Evolutionary conservation across 1,140 invertebrate species (phyloP), one percentile per base, ranked within the genome.

Genomic region (Aphelenchoides fujianensis): DNA sequence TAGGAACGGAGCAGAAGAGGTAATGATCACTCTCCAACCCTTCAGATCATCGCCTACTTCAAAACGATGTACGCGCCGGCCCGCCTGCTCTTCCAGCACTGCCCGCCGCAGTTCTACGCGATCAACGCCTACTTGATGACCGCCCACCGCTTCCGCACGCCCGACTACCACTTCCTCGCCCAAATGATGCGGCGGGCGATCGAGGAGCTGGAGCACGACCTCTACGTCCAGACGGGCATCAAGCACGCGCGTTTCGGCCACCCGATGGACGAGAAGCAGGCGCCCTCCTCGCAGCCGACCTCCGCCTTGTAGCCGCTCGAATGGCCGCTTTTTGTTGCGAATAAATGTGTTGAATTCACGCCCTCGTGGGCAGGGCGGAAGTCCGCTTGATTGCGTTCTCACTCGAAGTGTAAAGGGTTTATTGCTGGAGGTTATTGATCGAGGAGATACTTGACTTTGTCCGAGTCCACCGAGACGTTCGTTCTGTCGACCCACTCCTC

Each of bases 401-500:
- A 16, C 23, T 48, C 23, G 23, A 48, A 23, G 12, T 48, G 23
- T 48, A 48, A 48, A 48, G 41, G 41, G 41, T 48, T 48, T 48
- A 48, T 48, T 53, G 9, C 1, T n/a, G 54, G 1, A 2, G 31
- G 30, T 59, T 66, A 37, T 23, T 79, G 62, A 23, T 71, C 68
- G 54, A 81, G 59, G 59, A 81, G 48, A 32, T 69, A 37, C 57
- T 78, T 67, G 55, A 74, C 66, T 28, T 54, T 5, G 19, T 66
- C 55, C 27, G 16, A 31, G 67, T 78, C 70, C 34, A 79, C 71
- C 16, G 52, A 64, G 1, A 63, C 69, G 31, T 74, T 69, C 41
- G 71, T 78, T 36, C 81, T 74, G 28, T 81, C 72, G 57, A 55
- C 55, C 70, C 73, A 63, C 9, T 72, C 79, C 36, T 74, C 61